Evolutionary conservation across 2,797 vertebrate genomes (phyloP).

Genomic region (Falco berigora): DNA sequence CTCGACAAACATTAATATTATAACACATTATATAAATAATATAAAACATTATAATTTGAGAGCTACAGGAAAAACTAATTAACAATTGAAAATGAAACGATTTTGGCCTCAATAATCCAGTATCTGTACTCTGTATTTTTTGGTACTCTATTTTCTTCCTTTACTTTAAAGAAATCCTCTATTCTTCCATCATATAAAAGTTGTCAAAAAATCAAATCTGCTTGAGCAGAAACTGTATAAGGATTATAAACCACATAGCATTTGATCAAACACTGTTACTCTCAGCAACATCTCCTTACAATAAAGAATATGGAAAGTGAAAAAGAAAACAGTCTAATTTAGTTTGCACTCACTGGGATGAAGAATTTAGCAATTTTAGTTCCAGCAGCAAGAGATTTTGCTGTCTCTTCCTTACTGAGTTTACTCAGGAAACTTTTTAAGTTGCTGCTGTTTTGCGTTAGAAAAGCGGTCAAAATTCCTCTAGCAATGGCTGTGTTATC

Average conservation of each 20-base stretch:
- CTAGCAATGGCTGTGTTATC: constrained; percentile 85
- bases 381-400: constrained; percentile 80
- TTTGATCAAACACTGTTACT: background rate
- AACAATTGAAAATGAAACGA: background rate
- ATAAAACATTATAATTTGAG: background rate
- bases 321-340: background rate
- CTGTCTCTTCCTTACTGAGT: constrained; percentile 83
- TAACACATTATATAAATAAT: background rate
- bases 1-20: background rate
- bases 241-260: background rate
- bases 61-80: background rate
- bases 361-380: constrained; percentile 86
- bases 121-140: background rate
- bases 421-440: constrained; percentile 82
- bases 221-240: background rate
- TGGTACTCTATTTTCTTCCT: background rate
- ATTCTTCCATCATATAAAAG: background rate
- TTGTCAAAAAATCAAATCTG: background rate
- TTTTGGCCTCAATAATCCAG: background rate
- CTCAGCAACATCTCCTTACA: background rate
- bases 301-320: background rate
- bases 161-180: background rate
- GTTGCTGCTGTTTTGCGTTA: constrained; percentile 85
- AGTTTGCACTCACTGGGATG: constrained; percentile 75
- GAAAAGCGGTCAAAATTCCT: constrained; percentile 86